Evolutionary conservation across 2,113 vertebrate species (phyloP).

Genomic region (Erythrolamprus reginae): DNA sequence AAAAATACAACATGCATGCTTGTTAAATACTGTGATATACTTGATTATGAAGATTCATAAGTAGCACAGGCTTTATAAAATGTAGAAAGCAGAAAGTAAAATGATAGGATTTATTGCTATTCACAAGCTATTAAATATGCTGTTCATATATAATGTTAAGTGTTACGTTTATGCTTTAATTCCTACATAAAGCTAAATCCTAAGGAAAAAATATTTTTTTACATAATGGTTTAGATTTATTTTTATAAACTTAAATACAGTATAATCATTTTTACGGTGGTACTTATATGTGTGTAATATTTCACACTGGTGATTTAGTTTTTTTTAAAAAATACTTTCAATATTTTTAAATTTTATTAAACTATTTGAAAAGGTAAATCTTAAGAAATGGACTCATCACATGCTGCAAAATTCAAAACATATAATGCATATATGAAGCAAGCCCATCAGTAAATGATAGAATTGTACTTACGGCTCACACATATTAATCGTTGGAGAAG

Average conservation of each 20-base stretch:
- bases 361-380: not conserved
- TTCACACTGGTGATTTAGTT: not conserved
- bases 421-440: not conserved
- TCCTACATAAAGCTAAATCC: not conserved
- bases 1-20: not conserved
- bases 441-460: not conserved
- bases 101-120: not conserved
- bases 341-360: not conserved
- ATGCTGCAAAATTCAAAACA: not conserved
- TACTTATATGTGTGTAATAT: not conserved
- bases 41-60: not conserved
- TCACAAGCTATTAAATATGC: not conserved
- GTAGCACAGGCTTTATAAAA: not conserved
- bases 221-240: not conserved
- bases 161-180: not conserved
- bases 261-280: not conserved
- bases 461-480: conserved; percentile 82
- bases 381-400: not conserved
- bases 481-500: conserved; percentile 76
- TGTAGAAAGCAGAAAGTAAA: not conserved
- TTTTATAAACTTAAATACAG: not conserved
- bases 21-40: not conserved
- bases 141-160: not conserved
- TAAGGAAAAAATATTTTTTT: not conserved
- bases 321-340: not conserved